Conservation (phyloP, 2,797 vertebrate genomes). For the Crocodylus rhombifer region DNA sequence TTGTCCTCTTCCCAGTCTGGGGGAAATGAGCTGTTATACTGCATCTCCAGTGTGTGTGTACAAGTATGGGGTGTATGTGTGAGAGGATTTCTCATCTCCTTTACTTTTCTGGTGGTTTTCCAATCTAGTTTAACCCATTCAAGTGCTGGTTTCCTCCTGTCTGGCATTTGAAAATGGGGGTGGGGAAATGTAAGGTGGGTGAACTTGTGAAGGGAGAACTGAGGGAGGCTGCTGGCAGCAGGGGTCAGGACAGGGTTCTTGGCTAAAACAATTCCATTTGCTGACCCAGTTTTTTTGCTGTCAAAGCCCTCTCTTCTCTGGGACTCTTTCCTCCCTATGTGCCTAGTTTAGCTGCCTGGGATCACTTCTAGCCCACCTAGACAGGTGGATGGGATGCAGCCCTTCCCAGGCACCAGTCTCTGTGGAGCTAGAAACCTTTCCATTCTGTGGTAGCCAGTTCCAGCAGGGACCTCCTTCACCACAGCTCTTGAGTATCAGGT, state of each 20-base stretch:
- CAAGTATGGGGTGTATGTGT: neutral
- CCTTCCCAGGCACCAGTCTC: neutral
- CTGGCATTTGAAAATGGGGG: neutral
- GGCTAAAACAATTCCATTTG: neutral
- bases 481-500: neutral
- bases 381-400: neutral
- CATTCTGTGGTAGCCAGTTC: neutral
- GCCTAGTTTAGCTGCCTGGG: neutral
- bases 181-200: neutral
- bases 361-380: neutral
- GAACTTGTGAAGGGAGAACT: neutral
- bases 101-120: neutral
- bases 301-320: neutral
- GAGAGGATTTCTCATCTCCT: neutral
- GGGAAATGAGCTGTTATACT: neutral
- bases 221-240: fast-evolving
- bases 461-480: neutral
- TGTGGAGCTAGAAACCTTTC: neutral
- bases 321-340: too few relatives aligned
- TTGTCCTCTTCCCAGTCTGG: neutral
- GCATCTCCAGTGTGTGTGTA: neutral
- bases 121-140: neutral
- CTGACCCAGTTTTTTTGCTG: neutral
- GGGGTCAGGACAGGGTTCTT: fast-evolving
- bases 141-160: neutral